A percentile compares a stretch with the other conserved stretches of the same genome.
Evolutionary conservation across 2,797 vertebrate genomes (phyloP).

Genomic region (Leucoraja ocellata): DNA sequence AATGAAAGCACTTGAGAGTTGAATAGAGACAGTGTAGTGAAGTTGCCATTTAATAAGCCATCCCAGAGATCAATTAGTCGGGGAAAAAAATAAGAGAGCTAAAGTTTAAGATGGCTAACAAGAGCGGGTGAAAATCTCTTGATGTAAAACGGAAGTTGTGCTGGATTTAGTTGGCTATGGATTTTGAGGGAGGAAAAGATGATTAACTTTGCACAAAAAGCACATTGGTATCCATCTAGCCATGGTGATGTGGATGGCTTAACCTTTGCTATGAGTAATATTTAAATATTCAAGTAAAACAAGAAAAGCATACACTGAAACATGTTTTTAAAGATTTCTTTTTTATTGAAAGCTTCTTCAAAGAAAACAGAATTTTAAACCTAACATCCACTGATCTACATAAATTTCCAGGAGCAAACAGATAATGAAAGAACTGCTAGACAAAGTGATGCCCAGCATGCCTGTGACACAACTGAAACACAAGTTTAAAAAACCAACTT

Average conservation of each 20-base stretch:
- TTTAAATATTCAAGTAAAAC: neutral
- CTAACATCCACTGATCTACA: constrained; percentile 97
- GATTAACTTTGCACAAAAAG: neutral
- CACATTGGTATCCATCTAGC: neutral
- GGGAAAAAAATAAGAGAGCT: neutral
- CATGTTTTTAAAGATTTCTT: constrained; percentile 60
- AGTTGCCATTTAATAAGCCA: neutral
- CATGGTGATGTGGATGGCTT: neutral
- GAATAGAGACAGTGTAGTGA: neutral
- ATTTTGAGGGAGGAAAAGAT: neutral
- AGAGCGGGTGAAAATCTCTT: neutral
- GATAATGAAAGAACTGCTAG: constrained; percentile 39
- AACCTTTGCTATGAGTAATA: neutral
- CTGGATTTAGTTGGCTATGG: neutral
- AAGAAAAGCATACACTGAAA: neutral
- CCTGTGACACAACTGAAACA: constrained; percentile 63
- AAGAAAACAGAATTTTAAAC: constrained; percentile 93
- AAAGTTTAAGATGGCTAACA: neutral
- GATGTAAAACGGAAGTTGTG: neutral
- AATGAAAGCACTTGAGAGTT: neutral
- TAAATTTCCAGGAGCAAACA: constrained; percentile 66
- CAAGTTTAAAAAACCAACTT: constrained; percentile 49
- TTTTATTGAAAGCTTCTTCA: constrained; percentile 99
- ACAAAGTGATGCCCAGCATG: constrained; percentile 60
- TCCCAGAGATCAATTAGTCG: neutral